A percentile compares a stretch with the other conserved stretches of the same genome.
These are phyloP conservation scores for Dioctria linearis DNA, from an alignment of 2,888 invertebrate species.

Conservation along the genomic window DNA sequence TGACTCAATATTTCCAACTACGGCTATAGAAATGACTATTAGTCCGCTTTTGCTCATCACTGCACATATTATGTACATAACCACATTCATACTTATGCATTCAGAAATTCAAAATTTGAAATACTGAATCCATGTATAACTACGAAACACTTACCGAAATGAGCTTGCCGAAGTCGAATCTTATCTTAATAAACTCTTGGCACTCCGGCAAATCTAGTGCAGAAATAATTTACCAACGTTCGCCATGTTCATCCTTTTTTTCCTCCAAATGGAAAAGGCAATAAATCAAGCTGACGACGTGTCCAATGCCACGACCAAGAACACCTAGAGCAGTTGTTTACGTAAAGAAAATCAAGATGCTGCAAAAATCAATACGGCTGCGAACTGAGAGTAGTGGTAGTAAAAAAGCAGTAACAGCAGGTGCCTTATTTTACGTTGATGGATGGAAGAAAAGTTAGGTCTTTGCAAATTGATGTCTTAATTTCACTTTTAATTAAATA, in stretches of 20 bases:
- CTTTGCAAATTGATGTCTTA: neutral
- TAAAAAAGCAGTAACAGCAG: neutral
- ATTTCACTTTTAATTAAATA: constrained; percentile 7
- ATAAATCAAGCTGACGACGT: constrained; percentile 28
- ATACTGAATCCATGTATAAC: no score
- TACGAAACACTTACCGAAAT: no score
- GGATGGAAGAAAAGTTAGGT: neutral
- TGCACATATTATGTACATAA: no score
- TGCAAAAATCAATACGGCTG: neutral
- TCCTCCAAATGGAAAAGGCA: constrained; percentile 8
- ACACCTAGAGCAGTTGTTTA: neutral
- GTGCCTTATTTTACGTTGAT: neutral
- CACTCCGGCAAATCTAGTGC: neutral
- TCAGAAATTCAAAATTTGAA: no score
- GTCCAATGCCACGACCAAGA: constrained; percentile 26
- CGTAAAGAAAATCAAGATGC: neutral
- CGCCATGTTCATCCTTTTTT: neutral
- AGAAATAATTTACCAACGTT: neutral
- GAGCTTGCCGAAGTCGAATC: neutral
- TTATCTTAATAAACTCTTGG: neutral
- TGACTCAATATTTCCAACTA: no score
- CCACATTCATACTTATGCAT: no score
- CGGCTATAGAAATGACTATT: no score
- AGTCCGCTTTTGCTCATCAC: no score
- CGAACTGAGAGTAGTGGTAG: neutral